Evolutionary conservation across 2,888 invertebrate species (phyloP), one percentile per base, ranked within the genome.

Genomic region (Amiota communis): DNA sequence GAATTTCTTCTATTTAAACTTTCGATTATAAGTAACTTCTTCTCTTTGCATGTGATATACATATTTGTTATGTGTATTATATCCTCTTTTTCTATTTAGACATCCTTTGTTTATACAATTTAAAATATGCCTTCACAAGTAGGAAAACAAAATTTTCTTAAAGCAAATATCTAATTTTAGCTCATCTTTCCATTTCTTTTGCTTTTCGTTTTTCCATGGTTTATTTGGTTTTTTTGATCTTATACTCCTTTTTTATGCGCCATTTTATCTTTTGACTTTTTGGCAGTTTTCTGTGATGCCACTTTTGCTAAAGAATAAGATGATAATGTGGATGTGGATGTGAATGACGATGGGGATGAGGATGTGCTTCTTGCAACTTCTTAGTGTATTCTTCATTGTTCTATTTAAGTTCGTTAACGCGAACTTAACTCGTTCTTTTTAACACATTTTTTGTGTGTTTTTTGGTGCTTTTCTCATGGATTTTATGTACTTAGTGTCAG

Each of bases 211-310:
- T 36, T 17, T 63, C 3, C 1, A 46, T 36, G n/a, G 53, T 53
- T n/a, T 12, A n/a, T 53, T 53, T 53, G 36, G 1, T 23, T 63
- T 36, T 63, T 13, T 36, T 23, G 36, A 36, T 36, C 36, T 36
- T 36, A 2, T 36, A 36, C 36, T 6, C 23, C 8, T 59, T 23
- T 51, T 53, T 51, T 20, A 51, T 20, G 47, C 15, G 23, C 51
- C 20, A 47, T 68, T 68, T 68, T 68, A 68, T 68, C 67, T 68
- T 23, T 68, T 53, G 67, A 68, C 67, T 68, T 65, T 65, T 68
- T 68, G 53, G 67, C 51, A 68, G 67, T 68, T 68, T 47, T 65
- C 49, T 17, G 17, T 65, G 49, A 3, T 17, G 65, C 12, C 10
- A 9, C 20, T 20, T 36, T 68, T 51, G 8, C 4, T 36, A 36